Base-by-base conservation (phyloP, 2,888 invertebrate species). In the Mesochorus sp. region DNA sequence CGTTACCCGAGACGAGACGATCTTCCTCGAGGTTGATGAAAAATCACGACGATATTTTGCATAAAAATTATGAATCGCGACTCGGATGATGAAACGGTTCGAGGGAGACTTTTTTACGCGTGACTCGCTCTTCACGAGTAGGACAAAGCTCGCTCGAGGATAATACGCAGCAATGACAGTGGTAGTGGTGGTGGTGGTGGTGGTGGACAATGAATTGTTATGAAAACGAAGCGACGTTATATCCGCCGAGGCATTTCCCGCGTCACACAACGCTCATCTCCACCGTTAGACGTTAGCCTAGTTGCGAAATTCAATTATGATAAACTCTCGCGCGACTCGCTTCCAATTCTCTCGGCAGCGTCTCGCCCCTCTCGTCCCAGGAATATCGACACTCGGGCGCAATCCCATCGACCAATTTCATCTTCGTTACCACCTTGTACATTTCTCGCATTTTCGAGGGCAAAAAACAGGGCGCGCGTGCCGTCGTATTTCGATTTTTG, bases 221-320 rank as follows among this genome's bases (percentile, higher is more conserved):
- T 80, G 61, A 71, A 59, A 51, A 49, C 21, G 64, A 59, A 59
- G 31, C 77, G 61, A 26, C 77, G 83, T 82, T 82, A 80, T 80
- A 78, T 64, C 55, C 70, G 31, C 55, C 3, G 31, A 51, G 26
- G 28, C 66, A 59, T 70, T 49, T 26, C 64, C 34, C 57, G 62
- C 70, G 68, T 74, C 78, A 68, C 64, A 62, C 34, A 74, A 19
- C 49, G 80, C 83, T 84, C 85, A 85, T 83, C 70, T 44, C 81
- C 84, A n/a, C n/a, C 84, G 83, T 86, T 85, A 84, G 81, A 82
- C 76, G 83, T 81, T 85, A 85, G 83, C 86, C 86, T 84, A 86
- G 83, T 87, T 87, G 81, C 81, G 68, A 86, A 86, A 87, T 87
- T 87, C 86, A 87, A 87, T 87, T 87, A 87, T 85, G 87, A 85